Base-by-base conservation (phyloP, 2,888 invertebrate species). In the Sinohyriopsis cumingii region DNA sequence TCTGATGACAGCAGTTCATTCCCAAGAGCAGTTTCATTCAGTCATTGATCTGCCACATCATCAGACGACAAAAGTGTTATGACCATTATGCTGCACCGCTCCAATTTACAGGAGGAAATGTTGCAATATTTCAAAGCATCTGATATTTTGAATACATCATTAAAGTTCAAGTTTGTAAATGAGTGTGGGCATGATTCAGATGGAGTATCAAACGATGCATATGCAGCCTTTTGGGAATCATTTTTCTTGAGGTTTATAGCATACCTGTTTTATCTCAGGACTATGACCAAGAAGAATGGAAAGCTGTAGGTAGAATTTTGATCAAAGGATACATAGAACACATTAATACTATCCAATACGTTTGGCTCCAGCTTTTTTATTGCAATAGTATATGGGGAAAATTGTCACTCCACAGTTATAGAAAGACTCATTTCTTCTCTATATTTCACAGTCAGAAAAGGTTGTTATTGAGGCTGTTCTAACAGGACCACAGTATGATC, bases 271-370 rank as follows among this genome's bases (percentile, higher is more conserved):
- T 71, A 19, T 59, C 62, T 19, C 61, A 45, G 74, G n/a, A n/a
- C n/a, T n/a, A n/a, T n/a, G n/a, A n/a, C n/a, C n/a, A n/a, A n/a
- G n/a, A n/a, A n/a, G n/a, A 74, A 57, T 74, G 68, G 74, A 59
- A 74, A 66, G 63, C 71, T n/a, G 59, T 74, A 64, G 67, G 71
- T 18, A 56, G 74, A 63, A 74, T 71, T 3, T 59, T 74, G 19
- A 4, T 60, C 12, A 69, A 71, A 64, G 71, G 74, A 9, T 71
- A 55, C 55, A 59, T 22, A 54, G 74, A 74, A 57, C 55, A 63
- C 20, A 68, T n/a, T n/a, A n/a, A n/a, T n/a, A n/a, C n/a, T n/a
- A n/a, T n/a, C n/a, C n/a, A n/a, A n/a, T n/a, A n/a, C n/a, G 55
- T 20, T 33, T 71, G n/a, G 67, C 70, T 19, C 70, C 67, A 53